These are phyloP conservation scores for Sminthopsis crassicaudata DNA, from an alignment of 2,113 vertebrate species.

Conservation along the genomic window DNA sequence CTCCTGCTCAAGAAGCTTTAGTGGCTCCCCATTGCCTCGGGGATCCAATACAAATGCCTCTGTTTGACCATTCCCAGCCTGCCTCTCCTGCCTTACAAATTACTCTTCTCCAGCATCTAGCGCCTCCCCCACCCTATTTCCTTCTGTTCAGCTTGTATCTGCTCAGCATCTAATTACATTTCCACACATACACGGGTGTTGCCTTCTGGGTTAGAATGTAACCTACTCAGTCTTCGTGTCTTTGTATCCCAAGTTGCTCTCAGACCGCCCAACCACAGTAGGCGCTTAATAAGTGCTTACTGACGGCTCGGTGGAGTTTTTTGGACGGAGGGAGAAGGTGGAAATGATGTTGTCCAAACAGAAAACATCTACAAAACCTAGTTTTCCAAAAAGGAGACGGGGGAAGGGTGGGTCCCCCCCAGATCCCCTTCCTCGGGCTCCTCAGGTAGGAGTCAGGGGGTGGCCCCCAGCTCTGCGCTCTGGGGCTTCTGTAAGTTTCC, in stretches of 20 bases:
- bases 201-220: not conserved
- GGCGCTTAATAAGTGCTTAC: not conserved
- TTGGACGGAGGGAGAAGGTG: not conserved
- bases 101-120: not conserved
- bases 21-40: not conserved
- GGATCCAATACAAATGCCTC: not conserved
- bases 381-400: not conserved
- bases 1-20: not conserved
- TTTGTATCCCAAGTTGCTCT: not conserved
- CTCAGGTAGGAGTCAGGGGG: not conserved
- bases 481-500: constrained; percentile 38
- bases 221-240: not conserved
- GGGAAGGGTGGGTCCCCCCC: not conserved
- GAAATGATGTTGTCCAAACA: not conserved
- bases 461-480: not conserved
- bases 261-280: too few relatives aligned
- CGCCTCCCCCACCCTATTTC: not conserved
- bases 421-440: not conserved
- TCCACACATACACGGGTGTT: not conserved
- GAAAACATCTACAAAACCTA: not conserved
- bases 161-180: not conserved
- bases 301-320: not conserved
- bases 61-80: not conserved
- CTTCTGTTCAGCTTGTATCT: not conserved
- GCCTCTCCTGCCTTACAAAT: not conserved